These are phyloP conservation scores for Lepus timidus DNA, from an alignment of 2,113 vertebrate genomes.

Conservation along the genomic window DNA sequence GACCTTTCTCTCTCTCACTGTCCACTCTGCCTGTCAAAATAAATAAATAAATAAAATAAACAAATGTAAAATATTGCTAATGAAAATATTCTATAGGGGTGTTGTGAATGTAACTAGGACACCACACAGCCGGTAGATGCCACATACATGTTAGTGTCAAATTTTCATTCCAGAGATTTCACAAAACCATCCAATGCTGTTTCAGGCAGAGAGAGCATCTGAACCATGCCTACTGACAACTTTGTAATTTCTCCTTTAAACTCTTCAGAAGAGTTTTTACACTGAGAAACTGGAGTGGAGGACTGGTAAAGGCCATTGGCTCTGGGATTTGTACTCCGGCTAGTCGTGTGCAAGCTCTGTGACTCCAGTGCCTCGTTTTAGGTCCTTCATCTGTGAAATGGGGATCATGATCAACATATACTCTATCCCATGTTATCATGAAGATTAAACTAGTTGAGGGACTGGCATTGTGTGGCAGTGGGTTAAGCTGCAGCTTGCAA, in stretches of 20 bases:
- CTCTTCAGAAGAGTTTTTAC: slow-evolving; percentile 4
- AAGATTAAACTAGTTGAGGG: not conserved
- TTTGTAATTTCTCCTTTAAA: slow-evolving; percentile 11
- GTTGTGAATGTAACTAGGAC: not conserved
- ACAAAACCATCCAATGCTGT: slow-evolving; percentile 30
- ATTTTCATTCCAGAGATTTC: slow-evolving; percentile 34
- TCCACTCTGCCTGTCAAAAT: too few relatives aligned
- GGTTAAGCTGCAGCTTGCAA: too few relatives aligned
- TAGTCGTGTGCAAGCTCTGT: not conserved
- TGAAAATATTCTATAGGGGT: slow-evolving; percentile 12
- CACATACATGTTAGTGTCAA: not conserved
- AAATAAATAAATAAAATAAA: too few relatives aligned
- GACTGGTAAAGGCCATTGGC: not conserved
- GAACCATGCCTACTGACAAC: not conserved
- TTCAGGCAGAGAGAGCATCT: not conserved
- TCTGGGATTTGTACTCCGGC: not conserved
- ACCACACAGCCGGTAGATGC: not conserved
- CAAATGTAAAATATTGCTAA: slow-evolving; percentile 26
- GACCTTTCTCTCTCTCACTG: too few relatives aligned
- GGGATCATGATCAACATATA: not conserved
- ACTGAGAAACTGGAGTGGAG: not conserved
- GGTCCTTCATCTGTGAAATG: slow-evolving; percentile 35
- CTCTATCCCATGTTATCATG: not conserved
- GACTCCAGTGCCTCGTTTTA: slow-evolving; percentile 3
- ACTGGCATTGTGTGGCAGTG: too few relatives aligned